Evolutionary conservation across 2,797 vertebrate species (phyloP).

Genomic region (Pseudochirops corinnae): DNA sequence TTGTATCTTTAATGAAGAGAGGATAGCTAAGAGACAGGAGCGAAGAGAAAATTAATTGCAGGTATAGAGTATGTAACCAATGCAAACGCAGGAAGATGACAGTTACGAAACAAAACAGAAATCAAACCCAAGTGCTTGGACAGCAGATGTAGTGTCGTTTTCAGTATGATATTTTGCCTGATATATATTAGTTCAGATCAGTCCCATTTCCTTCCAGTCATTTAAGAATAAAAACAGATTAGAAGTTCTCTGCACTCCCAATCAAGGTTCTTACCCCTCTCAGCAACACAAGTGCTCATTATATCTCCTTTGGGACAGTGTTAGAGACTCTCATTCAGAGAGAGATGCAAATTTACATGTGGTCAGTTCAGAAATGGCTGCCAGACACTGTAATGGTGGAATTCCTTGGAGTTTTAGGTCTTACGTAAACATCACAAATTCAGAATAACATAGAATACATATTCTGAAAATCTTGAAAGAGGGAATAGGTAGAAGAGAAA

Average conservation of each 20-base stretch:
- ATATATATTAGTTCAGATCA: background rate
- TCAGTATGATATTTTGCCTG: background rate
- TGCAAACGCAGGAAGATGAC: background rate
- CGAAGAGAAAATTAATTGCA: background rate
- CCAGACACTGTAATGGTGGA: background rate
- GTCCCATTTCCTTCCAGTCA: background rate
- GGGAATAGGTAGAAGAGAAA: no score
- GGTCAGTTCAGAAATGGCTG: background rate
- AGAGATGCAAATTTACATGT: background rate
- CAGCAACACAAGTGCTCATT: background rate
- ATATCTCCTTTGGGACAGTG: background rate
- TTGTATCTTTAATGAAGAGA: background rate
- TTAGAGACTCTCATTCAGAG: background rate
- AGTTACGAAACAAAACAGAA: background rate
- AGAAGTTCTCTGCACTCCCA: background rate
- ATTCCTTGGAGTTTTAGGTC: no score
- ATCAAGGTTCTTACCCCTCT: background rate
- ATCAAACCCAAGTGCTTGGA: background rate
- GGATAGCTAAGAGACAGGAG: background rate
- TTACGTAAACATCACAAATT: no score
- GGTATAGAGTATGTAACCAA: background rate
- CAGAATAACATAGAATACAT: no score
- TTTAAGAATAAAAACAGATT: background rate
- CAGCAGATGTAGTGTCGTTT: background rate
- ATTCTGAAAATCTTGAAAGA: no score